These are phyloP conservation scores for Paratrypauchen microcephalus DNA, from an alignment of 2,797 vertebrate species.

Conservation along the genomic window DNA sequence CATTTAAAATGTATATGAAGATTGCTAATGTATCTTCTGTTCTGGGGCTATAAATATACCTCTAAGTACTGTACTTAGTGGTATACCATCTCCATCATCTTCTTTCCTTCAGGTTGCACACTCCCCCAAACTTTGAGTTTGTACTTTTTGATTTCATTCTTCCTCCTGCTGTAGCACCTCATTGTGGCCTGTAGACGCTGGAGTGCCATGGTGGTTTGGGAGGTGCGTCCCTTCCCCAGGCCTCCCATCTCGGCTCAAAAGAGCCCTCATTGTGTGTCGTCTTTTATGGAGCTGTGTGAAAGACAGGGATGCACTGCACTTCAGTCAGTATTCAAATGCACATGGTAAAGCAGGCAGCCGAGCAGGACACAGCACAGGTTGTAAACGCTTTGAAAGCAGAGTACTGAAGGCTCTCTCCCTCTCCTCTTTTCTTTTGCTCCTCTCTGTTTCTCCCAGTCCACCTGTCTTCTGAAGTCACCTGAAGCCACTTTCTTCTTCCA, in stretches of 20 bases:
- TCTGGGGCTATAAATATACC: neutral
- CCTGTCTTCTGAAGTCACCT: conserved; percentile 57
- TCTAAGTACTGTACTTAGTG: neutral
- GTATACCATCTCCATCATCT: neutral
- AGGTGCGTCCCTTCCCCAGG: conserved; percentile 62
- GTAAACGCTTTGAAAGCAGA: conserved; percentile 64
- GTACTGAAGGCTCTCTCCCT: conserved; percentile 39
- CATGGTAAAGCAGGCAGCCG: conserved; percentile 68
- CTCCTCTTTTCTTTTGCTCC: conserved; percentile 50
- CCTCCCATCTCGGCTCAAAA: conserved; percentile 64
- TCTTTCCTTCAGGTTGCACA: neutral
- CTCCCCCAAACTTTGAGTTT: conserved; percentile 52
- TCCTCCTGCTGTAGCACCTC: conserved; percentile 62
- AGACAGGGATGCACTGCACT: conserved; percentile 73
- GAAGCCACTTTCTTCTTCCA: conserved; percentile 59
- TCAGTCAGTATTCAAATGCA: conserved; percentile 74
- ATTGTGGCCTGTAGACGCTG: conserved; percentile 60
- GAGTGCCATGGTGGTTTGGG: conserved; percentile 60
- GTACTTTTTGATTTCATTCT: conserved; percentile 67
- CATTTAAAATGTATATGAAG: neutral
- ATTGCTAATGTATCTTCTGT: neutral
- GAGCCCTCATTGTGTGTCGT: conserved; percentile 73
- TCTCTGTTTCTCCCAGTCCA: conserved; percentile 46
- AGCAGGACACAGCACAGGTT: conserved; percentile 74
- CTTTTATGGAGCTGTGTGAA: conserved; percentile 72